Conservation (phyloP, 2,113 vertebrate genomes). For the Antechinus stuartii region DNA sequence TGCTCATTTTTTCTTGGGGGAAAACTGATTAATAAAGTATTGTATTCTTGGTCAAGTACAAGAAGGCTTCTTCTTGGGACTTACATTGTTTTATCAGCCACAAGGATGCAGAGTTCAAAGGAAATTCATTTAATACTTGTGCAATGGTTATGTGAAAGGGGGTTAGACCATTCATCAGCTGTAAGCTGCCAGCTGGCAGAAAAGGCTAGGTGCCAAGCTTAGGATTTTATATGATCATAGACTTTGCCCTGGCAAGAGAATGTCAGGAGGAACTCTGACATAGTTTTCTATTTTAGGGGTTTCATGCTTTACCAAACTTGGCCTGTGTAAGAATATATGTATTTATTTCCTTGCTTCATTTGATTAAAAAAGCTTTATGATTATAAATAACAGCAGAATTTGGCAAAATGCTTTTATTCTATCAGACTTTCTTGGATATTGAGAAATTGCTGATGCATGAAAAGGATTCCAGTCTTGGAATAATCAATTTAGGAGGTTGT, state of each 20-base stretch:
- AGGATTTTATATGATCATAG: conserved; percentile 69
- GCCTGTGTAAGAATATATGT: conserved; percentile 25
- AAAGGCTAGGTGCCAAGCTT: conserved; percentile 61
- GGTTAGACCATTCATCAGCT: conserved; percentile 24
- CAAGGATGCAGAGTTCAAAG: conserved; percentile 76
- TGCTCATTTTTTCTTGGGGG: conserved; percentile 39
- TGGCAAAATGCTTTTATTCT: background rate
- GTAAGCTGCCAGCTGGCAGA: conserved; percentile 70
- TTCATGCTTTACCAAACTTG: conserved; percentile 60
- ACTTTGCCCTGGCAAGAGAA: conserved; percentile 36
- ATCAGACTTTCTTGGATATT: background rate
- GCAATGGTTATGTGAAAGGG: conserved; percentile 51
- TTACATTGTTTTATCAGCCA: conserved; percentile 48
- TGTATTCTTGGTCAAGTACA: conserved; percentile 48
- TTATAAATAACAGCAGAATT: background rate
- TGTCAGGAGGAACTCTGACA: conserved; percentile 53
- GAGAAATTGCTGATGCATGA: background rate
- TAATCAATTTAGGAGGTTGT: background rate
- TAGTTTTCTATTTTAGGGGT: conserved; percentile 63
- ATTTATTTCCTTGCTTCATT: background rate
- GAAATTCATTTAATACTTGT: conserved; percentile 78
- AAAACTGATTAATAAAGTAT: conserved; percentile 69
- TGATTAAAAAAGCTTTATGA: background rate
- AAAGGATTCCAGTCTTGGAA: conserved; percentile 19
- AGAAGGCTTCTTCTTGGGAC: conserved; percentile 54